A percentile compares a stretch with the other conserved stretches of the same genome.
Conservation (phyloP, 2,113 vertebrate species). For the Bujurquina vittata region DNA sequence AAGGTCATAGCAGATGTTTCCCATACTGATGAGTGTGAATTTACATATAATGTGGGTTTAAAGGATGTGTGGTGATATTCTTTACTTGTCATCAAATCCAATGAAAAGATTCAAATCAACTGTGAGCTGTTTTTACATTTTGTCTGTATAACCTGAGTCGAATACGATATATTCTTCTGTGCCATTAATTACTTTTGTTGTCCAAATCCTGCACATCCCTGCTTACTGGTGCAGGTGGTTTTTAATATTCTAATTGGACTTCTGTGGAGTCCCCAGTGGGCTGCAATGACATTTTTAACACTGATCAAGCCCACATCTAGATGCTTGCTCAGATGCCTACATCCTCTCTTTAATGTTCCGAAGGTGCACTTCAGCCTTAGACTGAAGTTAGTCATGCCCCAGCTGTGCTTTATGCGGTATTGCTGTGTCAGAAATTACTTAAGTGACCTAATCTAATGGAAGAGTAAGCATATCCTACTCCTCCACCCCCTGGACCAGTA, state of each 20-base stretch:
- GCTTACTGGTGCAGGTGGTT: no score
- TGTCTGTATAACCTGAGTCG: not conserved
- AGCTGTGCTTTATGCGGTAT: no score
- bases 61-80: slow-evolving; percentile 6
- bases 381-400: not conserved
- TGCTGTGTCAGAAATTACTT: not conserved
- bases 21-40: slow-evolving; percentile 34
- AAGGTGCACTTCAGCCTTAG: not conserved
- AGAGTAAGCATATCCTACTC: not conserved
- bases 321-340: not conserved
- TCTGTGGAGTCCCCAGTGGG: not conserved
- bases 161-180: not conserved
- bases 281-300: not conserved
- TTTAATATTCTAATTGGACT: no score
- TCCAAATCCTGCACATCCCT: not conserved
- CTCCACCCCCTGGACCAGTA: not conserved
- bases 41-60: slow-evolving; percentile 21
- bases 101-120: not conserved
- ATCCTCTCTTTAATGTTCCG: not conserved
- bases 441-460: not conserved
- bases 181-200: not conserved
- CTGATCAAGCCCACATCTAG: not conserved
- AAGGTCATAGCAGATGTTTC: slow-evolving; percentile 54
- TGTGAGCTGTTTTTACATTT: not conserved
- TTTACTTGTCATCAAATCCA: slow-evolving; percentile 2